Conservation (phyloP, 1,140 invertebrate genomes). For the Lamellibrachia luymesi region DNA sequence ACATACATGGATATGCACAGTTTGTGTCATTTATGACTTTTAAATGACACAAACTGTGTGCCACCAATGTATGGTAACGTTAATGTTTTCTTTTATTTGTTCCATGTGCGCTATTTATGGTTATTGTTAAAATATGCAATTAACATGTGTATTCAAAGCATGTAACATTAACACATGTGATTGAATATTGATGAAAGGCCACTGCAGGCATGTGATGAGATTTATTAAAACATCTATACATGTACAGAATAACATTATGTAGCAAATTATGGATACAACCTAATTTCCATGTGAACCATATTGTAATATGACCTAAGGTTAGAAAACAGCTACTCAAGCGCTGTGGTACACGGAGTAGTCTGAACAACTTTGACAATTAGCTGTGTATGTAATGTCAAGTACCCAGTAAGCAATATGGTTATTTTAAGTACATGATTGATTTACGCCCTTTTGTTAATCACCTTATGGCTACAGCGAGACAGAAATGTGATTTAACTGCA, state of each 20-base stretch:
- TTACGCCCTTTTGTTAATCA: background rate
- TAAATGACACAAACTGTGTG: too few species aligned
- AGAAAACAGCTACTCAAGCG: background rate
- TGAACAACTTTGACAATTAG: background rate
- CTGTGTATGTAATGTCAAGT: background rate
- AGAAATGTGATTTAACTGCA: too few species aligned
- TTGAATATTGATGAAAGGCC: background rate
- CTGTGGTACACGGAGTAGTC: background rate
- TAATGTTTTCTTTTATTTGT: too few species aligned
- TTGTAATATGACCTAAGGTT: background rate
- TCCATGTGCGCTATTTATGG: background rate
- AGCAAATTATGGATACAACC: background rate
- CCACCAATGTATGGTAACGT: too few species aligned
- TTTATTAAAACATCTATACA: background rate
- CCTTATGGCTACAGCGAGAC: background rate
- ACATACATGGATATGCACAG: too few species aligned
- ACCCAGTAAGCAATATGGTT: background rate
- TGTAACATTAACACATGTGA: too few species aligned
- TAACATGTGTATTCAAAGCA: too few species aligned
- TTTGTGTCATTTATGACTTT: too few species aligned
- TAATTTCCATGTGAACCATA: background rate
- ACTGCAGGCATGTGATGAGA: background rate
- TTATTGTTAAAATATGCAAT: background rate
- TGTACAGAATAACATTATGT: background rate
- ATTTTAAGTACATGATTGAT: background rate